phyloP scores from a whole-genome alignment of 2,888 invertebrate genomes.

The Apodemia zela region DNA sequence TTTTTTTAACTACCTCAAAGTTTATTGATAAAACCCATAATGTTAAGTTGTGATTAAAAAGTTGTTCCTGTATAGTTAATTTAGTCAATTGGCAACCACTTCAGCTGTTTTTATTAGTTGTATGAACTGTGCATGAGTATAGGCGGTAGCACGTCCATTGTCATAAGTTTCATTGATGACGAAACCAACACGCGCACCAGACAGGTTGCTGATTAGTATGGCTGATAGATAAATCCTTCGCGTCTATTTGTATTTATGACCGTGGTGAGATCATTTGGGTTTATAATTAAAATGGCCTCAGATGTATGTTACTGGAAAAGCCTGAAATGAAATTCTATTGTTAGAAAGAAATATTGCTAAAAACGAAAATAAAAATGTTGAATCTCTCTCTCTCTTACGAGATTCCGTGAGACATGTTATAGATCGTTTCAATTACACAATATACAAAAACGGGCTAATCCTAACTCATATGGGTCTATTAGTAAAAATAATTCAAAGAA shows the following conservation, averaged over 20 bases:
- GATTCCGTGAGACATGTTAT: too few relatives aligned
- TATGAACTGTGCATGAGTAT: background rate
- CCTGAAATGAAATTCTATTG: background rate
- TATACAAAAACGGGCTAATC: too few relatives aligned
- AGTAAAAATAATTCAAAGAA: too few relatives aligned
- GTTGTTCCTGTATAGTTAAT: too few relatives aligned
- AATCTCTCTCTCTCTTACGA: too few relatives aligned
- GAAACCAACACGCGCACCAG: background rate
- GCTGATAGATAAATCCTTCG: background rate
- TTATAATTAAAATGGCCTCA: background rate
- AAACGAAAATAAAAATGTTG: too few relatives aligned
- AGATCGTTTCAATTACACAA: too few relatives aligned
- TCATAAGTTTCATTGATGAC: conserved; percentile 4
- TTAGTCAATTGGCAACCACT: background rate
- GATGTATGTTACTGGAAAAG: background rate
- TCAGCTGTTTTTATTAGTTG: background rate
- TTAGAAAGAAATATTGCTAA: too few relatives aligned
- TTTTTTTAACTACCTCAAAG: too few relatives aligned
- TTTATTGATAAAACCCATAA: too few relatives aligned
- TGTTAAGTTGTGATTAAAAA: too few relatives aligned
- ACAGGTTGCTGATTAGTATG: conserved; percentile 6
- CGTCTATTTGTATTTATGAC: conserved; percentile 10
- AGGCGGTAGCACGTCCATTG: background rate
- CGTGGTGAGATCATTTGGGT: background rate
- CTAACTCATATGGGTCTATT: too few relatives aligned